Percentiles rank a stretch among this genome's conserved stretches.
phyloP scores from a whole-genome alignment of 23 tunicate genomes.

The Styela plicata region DNA sequence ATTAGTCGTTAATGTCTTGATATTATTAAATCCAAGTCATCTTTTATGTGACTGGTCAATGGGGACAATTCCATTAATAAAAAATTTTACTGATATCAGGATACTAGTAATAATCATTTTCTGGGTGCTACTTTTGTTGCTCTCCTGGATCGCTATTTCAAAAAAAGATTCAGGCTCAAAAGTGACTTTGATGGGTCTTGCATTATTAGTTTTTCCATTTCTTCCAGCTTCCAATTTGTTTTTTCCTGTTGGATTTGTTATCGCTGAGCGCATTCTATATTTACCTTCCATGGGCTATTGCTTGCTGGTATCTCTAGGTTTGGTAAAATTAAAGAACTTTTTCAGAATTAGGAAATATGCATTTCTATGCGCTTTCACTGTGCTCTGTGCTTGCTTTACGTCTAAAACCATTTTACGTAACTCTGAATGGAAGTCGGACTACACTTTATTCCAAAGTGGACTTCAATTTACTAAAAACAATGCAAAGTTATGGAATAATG shows the following conservation, averaged over 20 bases:
- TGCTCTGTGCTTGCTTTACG: conserved; percentile 23
- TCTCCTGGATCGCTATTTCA: conserved; percentile 35
- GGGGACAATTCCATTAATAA: conserved; percentile 72
- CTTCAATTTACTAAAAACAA: conserved; percentile 64
- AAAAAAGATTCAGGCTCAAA: conserved; percentile 19
- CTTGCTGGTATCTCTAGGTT: conserved; percentile 61
- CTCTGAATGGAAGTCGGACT: conserved; percentile 61
- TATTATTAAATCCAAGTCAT: conserved; percentile 49
- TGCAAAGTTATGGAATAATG: conserved; percentile 89
- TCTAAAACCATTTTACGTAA: conserved; percentile 51
- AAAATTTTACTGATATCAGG: conserved; percentile 39
- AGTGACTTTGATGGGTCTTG: conserved; percentile 34
- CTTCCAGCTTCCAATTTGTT: conserved; percentile 92
- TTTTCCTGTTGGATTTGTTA: conserved; percentile 91
- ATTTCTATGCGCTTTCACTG: neutral
- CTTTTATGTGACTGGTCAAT: conserved; percentile 91
- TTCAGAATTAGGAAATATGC: neutral
- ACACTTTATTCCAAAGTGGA: conserved; percentile 65
- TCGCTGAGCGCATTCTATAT: conserved; percentile 90
- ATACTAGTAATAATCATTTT: conserved; percentile 51
- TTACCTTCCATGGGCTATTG: conserved; percentile 85
- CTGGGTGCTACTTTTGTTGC: conserved; percentile 33
- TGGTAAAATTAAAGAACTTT: conserved; percentile 18
- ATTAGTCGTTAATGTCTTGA: conserved; percentile 52
- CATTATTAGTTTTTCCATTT: conserved; percentile 66